Conservation (phyloP, 2,797 vertebrate genomes). For the Crenuchus spilurus region DNA sequence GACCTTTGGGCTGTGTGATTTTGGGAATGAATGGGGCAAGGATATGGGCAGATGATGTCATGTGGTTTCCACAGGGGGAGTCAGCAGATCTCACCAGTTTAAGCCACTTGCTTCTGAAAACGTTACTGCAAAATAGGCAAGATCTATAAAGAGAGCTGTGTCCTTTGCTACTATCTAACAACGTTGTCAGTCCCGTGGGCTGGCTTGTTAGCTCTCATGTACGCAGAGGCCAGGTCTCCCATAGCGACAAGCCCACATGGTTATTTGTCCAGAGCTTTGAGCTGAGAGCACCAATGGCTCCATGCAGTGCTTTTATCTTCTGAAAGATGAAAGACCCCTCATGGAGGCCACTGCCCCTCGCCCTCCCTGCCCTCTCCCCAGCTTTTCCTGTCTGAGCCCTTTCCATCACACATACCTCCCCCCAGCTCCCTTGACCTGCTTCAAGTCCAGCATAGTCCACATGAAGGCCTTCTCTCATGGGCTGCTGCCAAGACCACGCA, state of each 20-base stretch:
- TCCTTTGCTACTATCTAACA: conserved; percentile 23
- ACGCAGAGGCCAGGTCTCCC: conserved; percentile 41
- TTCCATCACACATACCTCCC: conserved; percentile 19
- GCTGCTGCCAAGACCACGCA: conserved; percentile 44
- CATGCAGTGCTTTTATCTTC: conserved; percentile 64
- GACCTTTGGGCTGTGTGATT: conserved; percentile 23
- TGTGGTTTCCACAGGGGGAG: background rate
- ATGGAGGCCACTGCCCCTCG: conserved; percentile 35
- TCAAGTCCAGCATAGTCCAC: background rate
- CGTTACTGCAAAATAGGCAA: background rate
- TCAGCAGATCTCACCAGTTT: conserved; percentile 21
- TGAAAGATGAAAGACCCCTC: conserved; percentile 62
- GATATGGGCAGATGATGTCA: conserved; percentile 23
- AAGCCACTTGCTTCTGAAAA: conserved; percentile 4
- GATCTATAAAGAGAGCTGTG: background rate
- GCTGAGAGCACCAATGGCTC: conserved; percentile 54
- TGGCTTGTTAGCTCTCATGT: conserved; percentile 27
- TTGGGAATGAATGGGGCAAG: conserved; percentile 19
- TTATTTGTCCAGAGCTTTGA: conserved; percentile 47
- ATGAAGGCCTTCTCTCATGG: conserved; percentile 26
- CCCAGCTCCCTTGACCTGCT: conserved; percentile 26
- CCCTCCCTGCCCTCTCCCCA: conserved; percentile 8
- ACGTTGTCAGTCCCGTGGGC: conserved; percentile 18
- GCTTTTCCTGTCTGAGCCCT: conserved; percentile 26
- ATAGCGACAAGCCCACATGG: conserved; percentile 30